phyloP scores from a whole-genome alignment of 2,113 vertebrate species.

The Hemichromis elongatus region DNA sequence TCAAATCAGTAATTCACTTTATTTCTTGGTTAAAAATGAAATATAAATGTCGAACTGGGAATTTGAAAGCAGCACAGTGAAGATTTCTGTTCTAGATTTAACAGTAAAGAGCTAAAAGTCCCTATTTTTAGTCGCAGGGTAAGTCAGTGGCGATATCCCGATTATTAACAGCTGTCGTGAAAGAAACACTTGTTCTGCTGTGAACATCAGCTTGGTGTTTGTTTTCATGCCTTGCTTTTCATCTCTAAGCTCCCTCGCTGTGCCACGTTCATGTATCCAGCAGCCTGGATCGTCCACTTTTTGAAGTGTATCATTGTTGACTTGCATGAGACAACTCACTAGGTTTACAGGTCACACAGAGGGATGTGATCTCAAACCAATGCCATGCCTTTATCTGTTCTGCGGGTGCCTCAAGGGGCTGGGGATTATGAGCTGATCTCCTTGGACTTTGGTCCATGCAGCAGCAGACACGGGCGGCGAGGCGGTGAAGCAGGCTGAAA shows the following conservation, averaged over 20 bases:
- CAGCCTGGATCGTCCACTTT: background rate
- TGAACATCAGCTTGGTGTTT: background rate
- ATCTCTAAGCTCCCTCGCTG: background rate
- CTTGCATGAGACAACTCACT: conserved; percentile 1
- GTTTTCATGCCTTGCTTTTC: conserved; percentile 25
- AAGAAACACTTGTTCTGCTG: background rate
- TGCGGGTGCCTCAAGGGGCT: conserved; percentile 25
- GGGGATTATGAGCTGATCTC: conserved; percentile 56
- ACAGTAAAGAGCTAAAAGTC: background rate
- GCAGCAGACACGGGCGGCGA: background rate
- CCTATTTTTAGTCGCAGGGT: conserved; percentile 14
- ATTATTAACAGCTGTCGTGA: conserved; percentile 1
- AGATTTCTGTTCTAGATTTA: background rate
- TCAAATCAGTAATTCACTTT: background rate
- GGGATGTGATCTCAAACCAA: conserved; percentile 37
- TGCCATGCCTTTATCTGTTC: conserved; percentile 39
- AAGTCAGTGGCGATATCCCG: background rate
- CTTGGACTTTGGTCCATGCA: conserved; percentile 5
- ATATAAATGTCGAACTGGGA: background rate
- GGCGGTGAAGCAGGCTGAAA: background rate
- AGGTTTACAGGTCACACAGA: conserved; percentile 34
- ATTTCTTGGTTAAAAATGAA: conserved; percentile 1
- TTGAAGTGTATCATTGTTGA: conserved; percentile 31
- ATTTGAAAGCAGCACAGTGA: background rate
- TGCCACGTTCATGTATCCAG: conserved; percentile 4